Evolutionary conservation across 2,888 invertebrate genomes (phyloP).

Genomic region (Nyleta sp.): DNA sequence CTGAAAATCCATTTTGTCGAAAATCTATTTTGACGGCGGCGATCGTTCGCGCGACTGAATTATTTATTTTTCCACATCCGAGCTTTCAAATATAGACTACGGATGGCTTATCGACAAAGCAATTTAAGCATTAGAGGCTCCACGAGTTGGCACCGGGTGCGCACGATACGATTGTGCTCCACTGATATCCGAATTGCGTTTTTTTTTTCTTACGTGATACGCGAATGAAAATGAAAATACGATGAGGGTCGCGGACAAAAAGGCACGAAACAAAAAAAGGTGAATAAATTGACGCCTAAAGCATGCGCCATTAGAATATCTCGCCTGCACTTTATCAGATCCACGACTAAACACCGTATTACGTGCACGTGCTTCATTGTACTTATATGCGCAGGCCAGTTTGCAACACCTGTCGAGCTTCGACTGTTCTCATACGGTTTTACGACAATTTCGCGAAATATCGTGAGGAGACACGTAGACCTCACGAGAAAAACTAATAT

Average conservation of each 20-base stretch:
- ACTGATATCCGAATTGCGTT: constrained; percentile 38
- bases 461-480: constrained; percentile 42
- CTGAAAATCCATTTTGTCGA: constrained; percentile 49
- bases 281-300: constrained; percentile 47
- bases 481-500: constrained; percentile 47
- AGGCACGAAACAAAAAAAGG: constrained; percentile 5
- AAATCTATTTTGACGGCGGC: constrained; percentile 52
- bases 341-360: constrained; percentile 64
- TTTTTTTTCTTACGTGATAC: constrained; percentile 29
- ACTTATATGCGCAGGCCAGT: constrained; percentile 59
- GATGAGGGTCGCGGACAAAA: neutral
- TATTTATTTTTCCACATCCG: constrained; percentile 64
- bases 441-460: constrained; percentile 60
- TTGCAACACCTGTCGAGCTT: constrained; percentile 62
- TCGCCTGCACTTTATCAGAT: constrained; percentile 62
- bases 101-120: constrained; percentile 61
- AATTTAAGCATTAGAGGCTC: constrained; percentile 56
- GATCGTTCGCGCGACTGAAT: constrained; percentile 62
- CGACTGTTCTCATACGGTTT: constrained; percentile 62
- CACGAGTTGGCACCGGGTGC: constrained; percentile 44
- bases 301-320: constrained; percentile 48
- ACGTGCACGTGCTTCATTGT: constrained; percentile 64
- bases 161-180: constrained; percentile 40
- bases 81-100: constrained; percentile 55
- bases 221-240: constrained; percentile 18